Conservation (phyloP, 1,140 invertebrate species). For the Pachyrhynchus sulphureomaculatus region DNA sequence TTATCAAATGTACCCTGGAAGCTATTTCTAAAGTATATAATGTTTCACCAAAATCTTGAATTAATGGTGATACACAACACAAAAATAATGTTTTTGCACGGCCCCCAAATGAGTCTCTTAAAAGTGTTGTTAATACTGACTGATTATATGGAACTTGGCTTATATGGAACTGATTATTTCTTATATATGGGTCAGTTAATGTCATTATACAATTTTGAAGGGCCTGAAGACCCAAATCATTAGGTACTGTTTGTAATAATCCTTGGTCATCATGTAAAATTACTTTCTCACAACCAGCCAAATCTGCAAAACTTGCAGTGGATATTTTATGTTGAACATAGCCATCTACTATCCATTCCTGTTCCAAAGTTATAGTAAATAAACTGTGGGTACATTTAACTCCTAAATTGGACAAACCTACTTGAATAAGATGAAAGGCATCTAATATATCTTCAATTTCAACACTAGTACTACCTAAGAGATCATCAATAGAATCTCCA, state of each 20-base stretch:
- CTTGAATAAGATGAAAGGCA: constrained; percentile 50
- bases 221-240: constrained; percentile 57
- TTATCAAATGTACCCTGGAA: constrained; percentile 61
- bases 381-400: constrained; percentile 56
- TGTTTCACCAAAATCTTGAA: constrained; percentile 63
- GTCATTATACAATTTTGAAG: constrained; percentile 64
- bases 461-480: constrained; percentile 45
- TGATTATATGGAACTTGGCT: constrained; percentile 57
- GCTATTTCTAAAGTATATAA: constrained; percentile 63
- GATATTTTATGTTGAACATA: constrained; percentile 61
- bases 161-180: constrained; percentile 53
- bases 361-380: constrained; percentile 68
- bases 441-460: constrained; percentile 48
- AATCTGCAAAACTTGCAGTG: constrained; percentile 69
- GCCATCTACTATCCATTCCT: constrained; percentile 63
- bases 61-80: constrained; percentile 63
- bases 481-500: constrained; percentile 48
- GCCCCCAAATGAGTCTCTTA: constrained; percentile 69
- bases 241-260: constrained; percentile 51
- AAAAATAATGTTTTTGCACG: constrained; percentile 67
- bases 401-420: constrained; percentile 51
- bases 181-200: constrained; percentile 58
- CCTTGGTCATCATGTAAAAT: constrained; percentile 50
- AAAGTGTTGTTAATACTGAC: constrained; percentile 64
- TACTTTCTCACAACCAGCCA: constrained; percentile 61